Conservation (phyloP, 1,140 invertebrate genomes). For the Pachyrhynchus sulphureomaculatus region DNA sequence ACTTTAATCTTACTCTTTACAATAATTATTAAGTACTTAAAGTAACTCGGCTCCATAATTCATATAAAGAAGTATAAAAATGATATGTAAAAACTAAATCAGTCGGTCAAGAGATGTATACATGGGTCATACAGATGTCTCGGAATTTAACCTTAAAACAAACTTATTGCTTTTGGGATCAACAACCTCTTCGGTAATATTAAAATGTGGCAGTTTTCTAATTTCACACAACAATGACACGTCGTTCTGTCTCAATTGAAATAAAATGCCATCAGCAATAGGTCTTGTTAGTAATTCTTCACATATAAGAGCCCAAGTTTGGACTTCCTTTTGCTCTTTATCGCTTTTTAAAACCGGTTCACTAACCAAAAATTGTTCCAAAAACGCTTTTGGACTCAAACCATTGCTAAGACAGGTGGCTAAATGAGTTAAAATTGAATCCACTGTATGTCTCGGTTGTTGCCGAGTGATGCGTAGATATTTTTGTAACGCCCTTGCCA, state of each 20-base stretch:
- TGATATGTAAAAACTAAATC: constrained; percentile 39
- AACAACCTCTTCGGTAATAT: constrained; percentile 91
- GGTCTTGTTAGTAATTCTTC: constrained; percentile 85
- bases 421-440: constrained; percentile 83
- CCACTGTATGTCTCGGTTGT: constrained; percentile 92
- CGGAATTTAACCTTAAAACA: constrained; percentile 89
- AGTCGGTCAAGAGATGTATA: constrained; percentile 47
- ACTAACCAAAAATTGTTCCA: constrained; percentile 83
- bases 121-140: constrained; percentile 88
- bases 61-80: no score
- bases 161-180: constrained; percentile 96
- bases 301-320: constrained; percentile 92
- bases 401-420: constrained; percentile 90
- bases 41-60: no score
- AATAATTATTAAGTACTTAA: no score
- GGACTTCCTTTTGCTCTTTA: constrained; percentile 72
- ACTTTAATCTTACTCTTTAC: no score
- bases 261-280: constrained; percentile 76
- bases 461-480: constrained; percentile 93
- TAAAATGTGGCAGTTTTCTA: constrained; percentile 86
- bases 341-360: constrained; percentile 79
- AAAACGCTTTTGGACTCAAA: constrained; percentile 88
- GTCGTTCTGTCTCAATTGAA: constrained; percentile 92
- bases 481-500: constrained; percentile 93
- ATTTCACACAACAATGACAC: constrained; percentile 87